Base-by-base conservation (phyloP, 1,140 invertebrate species). In the Subanguina moxae region DNA sequence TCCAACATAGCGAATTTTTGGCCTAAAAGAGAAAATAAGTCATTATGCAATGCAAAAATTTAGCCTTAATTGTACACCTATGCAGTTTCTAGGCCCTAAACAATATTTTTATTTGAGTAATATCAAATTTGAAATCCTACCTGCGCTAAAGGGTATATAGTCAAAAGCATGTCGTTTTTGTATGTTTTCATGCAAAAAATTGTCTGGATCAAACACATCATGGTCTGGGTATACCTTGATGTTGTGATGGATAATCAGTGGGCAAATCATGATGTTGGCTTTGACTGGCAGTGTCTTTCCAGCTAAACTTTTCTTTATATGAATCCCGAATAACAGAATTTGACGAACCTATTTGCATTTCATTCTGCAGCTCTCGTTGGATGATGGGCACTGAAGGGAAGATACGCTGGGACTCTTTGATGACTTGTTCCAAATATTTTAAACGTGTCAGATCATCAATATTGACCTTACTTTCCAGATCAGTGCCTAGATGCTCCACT, bases 1-100 rank as follows among this genome's bases (percentile, higher is more conserved):
- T 93, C 92, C 52, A 92, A 84, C 85, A 91, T 87, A 0, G 91
- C 91, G 84, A 92, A 93, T 83, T 88, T 88, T 65, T 88, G 87
- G 48, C 88, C 87, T 78, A 70, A 76, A 79, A 73, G 15, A 21
- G 28, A 52, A 3, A 52, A 52, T 11, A 45, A 13, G n/a, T 45
- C n/a, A 45, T n/a, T 45, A 45, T 45, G 43, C 43, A 45, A 45
- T 45, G n/a, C 43, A n/a, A n/a, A n/a, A n/a, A n/a, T n/a, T n/a
- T n/a, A n/a, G 43, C 11, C 43, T 11, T 30, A 84, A 84, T 68
- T 83, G 83, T 68, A 84, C 83, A 58, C 83, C 84, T 32, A 85
- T 84, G 57, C 84, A 85, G 71, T 85, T 85, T 46, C 84, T 70
- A n/a, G 74, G 68, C 15, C 84, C 83, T 19, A 38, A 38, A 38